Percentiles rank a stretch among this genome's conserved stretches.
phyloP scores from a whole-genome alignment of 2,888 invertebrate species.

The Julus scandinavius region DNA sequence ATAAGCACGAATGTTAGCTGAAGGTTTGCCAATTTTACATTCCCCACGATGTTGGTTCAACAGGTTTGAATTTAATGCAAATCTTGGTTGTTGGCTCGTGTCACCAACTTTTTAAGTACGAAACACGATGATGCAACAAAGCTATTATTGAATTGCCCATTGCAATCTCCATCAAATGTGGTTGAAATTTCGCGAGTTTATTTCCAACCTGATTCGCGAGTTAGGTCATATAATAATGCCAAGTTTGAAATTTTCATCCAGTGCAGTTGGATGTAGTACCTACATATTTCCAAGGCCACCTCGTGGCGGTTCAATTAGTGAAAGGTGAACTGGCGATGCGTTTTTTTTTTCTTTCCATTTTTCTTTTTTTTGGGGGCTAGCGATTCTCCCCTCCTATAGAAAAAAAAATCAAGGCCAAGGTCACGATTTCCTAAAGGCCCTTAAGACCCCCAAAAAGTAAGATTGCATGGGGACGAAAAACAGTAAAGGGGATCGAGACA shows the following conservation, averaged over 20 bases:
- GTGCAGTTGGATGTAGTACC: not conserved
- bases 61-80: constrained; percentile 1
- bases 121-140: not conserved
- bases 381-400: constrained; percentile 6
- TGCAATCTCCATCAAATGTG: not conserved
- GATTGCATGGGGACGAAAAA: not conserved
- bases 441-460: not conserved
- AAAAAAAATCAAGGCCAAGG: constrained; percentile 33
- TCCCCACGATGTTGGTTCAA: not conserved
- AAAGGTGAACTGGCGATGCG: constrained; percentile 24
- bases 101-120: not conserved
- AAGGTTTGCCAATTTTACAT: not conserved
- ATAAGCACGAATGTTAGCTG: constrained; percentile 5
- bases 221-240: not conserved
- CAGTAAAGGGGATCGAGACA: not conserved
- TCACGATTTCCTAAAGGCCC: not conserved
- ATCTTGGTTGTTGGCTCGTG: not conserved
- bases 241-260: not conserved
- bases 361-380: not conserved
- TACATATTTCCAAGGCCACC: not conserved
- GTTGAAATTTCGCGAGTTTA: not conserved
- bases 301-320: constrained; percentile 8
- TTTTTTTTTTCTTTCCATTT: not conserved
- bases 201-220: not conserved
- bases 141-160: not conserved